A percentile compares a stretch with the other conserved stretches of the same genome.
These are phyloP conservation scores for Drosophila anceps DNA, from an alignment of 2,888 invertebrate genomes.

Conservation along the genomic window DNA sequence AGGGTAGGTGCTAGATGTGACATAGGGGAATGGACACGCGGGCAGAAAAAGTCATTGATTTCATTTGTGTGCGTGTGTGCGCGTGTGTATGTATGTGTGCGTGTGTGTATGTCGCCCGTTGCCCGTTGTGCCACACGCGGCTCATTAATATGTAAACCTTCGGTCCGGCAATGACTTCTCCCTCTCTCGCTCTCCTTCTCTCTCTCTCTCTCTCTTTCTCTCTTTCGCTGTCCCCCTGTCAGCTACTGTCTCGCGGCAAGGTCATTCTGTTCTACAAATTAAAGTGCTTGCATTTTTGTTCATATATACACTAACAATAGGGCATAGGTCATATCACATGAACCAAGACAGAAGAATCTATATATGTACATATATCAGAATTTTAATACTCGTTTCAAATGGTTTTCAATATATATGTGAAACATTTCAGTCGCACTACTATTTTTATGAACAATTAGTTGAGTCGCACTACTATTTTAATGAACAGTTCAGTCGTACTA, in stretches of 20 bases:
- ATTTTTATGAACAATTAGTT: no score
- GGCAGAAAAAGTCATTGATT: conserved; percentile 65
- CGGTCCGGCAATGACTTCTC: conserved; percentile 21
- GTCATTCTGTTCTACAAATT: conserved; percentile 61
- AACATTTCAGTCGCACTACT: no score
- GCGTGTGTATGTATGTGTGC: conserved; percentile 30
- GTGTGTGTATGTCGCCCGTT: conserved; percentile 6
- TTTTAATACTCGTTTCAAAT: no score
- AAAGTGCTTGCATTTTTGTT: conserved; percentile 51
- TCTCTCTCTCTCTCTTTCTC: background rate
- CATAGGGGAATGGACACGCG: conserved; percentile 55
- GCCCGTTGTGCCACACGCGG: conserved; percentile 55
- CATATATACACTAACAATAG: conserved; percentile 6
- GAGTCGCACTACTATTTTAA: no score
- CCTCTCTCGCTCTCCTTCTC: background rate
- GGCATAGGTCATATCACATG: background rate
- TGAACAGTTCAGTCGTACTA: no score
- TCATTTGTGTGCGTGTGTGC: conserved; percentile 41
- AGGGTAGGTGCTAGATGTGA: conserved; percentile 51
- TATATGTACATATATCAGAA: no score
- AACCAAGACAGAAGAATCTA: no score
- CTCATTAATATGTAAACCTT: conserved; percentile 69
- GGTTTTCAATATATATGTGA: no score
- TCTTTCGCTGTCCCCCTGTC: background rate
- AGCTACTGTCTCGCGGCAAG: conserved; percentile 41